These are phyloP conservation scores for Macrosteles quadrilineatus DNA, from an alignment of 1,140 invertebrate genomes.

Conservation along the genomic window DNA sequence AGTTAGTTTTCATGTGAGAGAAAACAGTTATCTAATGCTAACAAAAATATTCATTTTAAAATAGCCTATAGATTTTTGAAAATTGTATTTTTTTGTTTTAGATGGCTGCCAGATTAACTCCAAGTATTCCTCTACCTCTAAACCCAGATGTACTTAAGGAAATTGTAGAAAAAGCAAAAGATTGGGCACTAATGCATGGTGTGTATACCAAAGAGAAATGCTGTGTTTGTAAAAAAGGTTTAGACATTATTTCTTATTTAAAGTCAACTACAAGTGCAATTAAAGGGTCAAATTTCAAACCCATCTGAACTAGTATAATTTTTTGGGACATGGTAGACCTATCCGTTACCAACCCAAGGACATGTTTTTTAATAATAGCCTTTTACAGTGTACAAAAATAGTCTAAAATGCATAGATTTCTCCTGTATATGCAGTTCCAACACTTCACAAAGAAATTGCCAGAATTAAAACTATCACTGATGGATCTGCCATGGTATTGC, in stretches of 20 bases:
- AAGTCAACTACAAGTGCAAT: too few relatives aligned
- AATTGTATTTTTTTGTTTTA: neutral
- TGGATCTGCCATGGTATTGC: too few relatives aligned
- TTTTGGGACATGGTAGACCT: neutral
- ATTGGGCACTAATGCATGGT: constrained; percentile 82
- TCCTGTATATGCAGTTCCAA: too few relatives aligned
- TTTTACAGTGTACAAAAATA: too few relatives aligned
- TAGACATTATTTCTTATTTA: neutral
- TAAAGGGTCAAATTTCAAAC: neutral
- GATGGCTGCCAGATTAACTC: constrained; percentile 23
- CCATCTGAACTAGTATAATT: neutral
- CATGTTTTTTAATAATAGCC: neutral
- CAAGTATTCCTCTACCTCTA: constrained; percentile 62
- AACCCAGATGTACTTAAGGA: constrained; percentile 59
- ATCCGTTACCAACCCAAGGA: too few relatives aligned
- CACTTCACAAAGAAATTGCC: too few relatives aligned
- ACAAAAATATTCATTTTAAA: too few relatives aligned
- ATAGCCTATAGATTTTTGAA: too few relatives aligned
- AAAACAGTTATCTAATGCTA: too few relatives aligned
- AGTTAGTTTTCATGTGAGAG: too few relatives aligned
- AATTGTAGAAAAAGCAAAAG: constrained; percentile 72
- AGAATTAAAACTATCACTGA: too few relatives aligned
- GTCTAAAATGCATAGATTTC: too few relatives aligned
- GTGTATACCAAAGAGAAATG: constrained; percentile 30
- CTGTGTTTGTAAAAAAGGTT: neutral